Evolutionary conservation across 2,888 invertebrate genomes (phyloP), one percentile per base, ranked within the genome.

Genomic region (Plebejus melissa): DNA sequence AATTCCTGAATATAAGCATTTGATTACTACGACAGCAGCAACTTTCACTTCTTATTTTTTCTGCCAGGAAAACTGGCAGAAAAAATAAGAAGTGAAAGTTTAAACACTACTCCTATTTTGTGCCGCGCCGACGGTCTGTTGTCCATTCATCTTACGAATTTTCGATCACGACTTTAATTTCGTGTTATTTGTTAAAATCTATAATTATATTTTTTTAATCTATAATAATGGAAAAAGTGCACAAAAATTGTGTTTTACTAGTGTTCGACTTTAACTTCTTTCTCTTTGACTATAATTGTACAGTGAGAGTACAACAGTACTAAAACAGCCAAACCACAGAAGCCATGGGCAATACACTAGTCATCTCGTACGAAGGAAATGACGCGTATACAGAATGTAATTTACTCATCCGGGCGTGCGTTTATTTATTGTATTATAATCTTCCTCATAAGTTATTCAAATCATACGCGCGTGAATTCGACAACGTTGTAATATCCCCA

Each of bases 351-450:
- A 16, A 16, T 16, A 4, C 13, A 5, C 54, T 54, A 54, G 54
- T 50, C 22, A 22, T 22, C 50, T 50, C 50, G 13, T 28, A 28
- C 60, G 28, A 60, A 60, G 60, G 28, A 60, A 60, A 60, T 60
- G 60, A 22, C 22, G 22, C 28, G 60, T 28, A 11, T 60, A 28
- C 9, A 28, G 28, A 60, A 28, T 60, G 60, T 60, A 60, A 60
- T 60, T 60, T 28, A 28, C 60, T 60, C 60, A 60, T 22, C 9
- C 60, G 60, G 28, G 60, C 28, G 28, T 60, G 28, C 28, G 60
- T 60, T 28, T 60, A 60, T 60, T 60, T 28, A 60, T 60, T 60
- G 60, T 60, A 60, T 60, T 60, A 60, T 60, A 60, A 60, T 60
- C 60, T 60, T 28, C 28, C 60, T 60, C 60, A 28, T 60, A 60